phyloP scores from a whole-genome alignment of 2,888 invertebrate genomes.

The Charanyca ferruginea region DNA sequence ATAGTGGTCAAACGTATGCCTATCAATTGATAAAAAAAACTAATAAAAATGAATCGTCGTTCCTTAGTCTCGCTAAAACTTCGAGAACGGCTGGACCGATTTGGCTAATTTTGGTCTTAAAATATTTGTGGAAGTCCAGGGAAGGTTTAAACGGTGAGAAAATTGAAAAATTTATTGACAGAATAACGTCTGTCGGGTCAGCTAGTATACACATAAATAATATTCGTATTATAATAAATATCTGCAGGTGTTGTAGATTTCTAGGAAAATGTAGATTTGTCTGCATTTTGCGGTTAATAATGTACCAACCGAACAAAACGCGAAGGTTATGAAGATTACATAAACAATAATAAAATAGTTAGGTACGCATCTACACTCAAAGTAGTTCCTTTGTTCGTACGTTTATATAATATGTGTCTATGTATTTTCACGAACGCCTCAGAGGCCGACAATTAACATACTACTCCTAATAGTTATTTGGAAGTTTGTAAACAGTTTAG shows the following conservation, averaged over 20 bases:
- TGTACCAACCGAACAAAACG: conserved; percentile 41
- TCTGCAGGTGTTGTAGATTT: no score
- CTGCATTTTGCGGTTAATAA: conserved; percentile 42
- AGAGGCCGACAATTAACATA: conserved; percentile 45
- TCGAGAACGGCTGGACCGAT: no score
- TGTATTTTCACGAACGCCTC: conserved; percentile 23
- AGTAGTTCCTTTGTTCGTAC: conserved; percentile 24
- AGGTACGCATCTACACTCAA: conserved; percentile 24
- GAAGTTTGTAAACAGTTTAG: conserved; percentile 39
- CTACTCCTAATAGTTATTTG: conserved; percentile 44
- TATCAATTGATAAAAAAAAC: no score
- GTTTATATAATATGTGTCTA: conserved; percentile 3
- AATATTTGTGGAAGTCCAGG: no score
- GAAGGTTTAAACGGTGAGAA: no score
- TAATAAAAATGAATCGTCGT: no score
- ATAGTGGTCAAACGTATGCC: no score
- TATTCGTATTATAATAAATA: conserved; percentile 1
- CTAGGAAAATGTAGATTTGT: conserved; percentile 34
- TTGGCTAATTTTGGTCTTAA: no score
- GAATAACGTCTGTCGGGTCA: no score
- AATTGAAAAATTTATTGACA: no score
- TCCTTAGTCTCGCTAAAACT: no score
- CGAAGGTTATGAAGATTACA: conserved; percentile 61
- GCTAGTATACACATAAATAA: neutral
- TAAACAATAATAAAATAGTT: conserved; percentile 47